Conservation (phyloP, 1,140 invertebrate genomes). For the Hermatobates lingyangjiaoensis region DNA sequence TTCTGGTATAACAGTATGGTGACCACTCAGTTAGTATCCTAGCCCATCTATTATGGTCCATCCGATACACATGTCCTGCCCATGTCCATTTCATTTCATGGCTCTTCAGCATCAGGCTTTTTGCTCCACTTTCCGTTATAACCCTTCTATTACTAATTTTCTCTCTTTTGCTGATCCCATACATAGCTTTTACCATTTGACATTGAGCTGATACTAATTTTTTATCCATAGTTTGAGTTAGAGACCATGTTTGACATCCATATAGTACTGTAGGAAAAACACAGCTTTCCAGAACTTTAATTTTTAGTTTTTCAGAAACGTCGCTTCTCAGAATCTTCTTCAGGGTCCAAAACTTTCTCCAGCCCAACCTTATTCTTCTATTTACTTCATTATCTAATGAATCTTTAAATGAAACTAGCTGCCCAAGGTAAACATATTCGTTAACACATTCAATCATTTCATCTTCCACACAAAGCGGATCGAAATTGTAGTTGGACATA, state of each 20-base stretch:
- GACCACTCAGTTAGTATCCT: slow-evolving; percentile 2
- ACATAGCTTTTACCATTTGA: neutral
- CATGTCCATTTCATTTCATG: slow-evolving; percentile 9
- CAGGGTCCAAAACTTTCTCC: slow-evolving; percentile 10
- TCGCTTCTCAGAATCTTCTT: slow-evolving; percentile 3
- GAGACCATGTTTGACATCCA: slow-evolving; percentile 10
- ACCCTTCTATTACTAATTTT: neutral
- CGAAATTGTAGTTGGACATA: slow-evolving; percentile 2
- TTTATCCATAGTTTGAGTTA: neutral
- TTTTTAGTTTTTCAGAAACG: neutral
- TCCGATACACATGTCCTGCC: slow-evolving; percentile 8
- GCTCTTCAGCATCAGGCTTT: neutral
- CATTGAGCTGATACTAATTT: neutral
- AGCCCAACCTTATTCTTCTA: slow-evolving; percentile 8
- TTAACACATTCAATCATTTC: slow-evolving; percentile 5
- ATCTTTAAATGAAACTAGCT: neutral
- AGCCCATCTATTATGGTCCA: slow-evolving; percentile 4
- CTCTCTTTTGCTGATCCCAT: neutral
- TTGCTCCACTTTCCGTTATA: neutral
- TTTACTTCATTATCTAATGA: slow-evolving; percentile 1
- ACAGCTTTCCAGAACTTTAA: slow-evolving; percentile 2
- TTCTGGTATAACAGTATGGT: neutral
- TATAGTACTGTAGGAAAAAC: slow-evolving; percentile 7
- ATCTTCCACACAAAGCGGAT: neutral
- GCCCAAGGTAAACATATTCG: neutral